These are phyloP conservation scores for Amphiura filiformis DNA, from an alignment of 35 echinoderm and acorn worm species.

Conservation along the genomic window DNA sequence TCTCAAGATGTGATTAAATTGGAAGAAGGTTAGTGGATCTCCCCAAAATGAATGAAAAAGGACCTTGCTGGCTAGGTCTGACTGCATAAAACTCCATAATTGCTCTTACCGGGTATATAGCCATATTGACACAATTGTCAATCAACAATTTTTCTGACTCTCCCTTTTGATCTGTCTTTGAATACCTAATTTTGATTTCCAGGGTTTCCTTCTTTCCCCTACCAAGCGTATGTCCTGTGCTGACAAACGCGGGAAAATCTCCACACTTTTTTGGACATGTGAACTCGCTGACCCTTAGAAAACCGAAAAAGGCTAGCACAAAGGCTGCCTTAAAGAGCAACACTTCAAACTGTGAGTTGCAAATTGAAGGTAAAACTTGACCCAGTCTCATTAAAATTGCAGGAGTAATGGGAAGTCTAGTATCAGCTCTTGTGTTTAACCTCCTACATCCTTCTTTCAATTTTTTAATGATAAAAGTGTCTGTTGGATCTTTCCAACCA, in stretches of 20 bases:
- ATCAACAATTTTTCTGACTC: not conserved
- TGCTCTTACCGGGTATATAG: not conserved
- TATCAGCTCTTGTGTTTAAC: too few relatives aligned
- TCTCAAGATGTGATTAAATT: not conserved
- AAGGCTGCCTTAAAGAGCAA: not conserved
- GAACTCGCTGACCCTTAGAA: slow-evolving; percentile 16
- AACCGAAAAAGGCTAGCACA: not conserved
- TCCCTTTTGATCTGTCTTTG: not conserved
- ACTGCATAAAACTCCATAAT: not conserved
- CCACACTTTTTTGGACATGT: slow-evolving; percentile 4
- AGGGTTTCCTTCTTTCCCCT: not conserved
- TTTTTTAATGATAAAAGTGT: too few relatives aligned
- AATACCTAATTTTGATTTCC: not conserved
- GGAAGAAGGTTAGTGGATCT: not conserved
- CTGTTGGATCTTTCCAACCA: too few relatives aligned
- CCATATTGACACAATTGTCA: not conserved
- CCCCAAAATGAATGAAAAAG: not conserved
- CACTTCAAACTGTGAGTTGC: not conserved
- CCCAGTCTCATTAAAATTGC: not conserved
- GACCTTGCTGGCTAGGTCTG: not conserved
- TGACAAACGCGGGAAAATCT: too few relatives aligned
- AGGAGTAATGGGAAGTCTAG: not conserved
- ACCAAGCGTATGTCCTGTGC: not conserved
- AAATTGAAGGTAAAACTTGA: not conserved
- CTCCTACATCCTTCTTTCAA: too few relatives aligned